Percentiles rank a stretch among this genome's conserved stretches.
Conservation (phyloP, 2,113 vertebrate genomes). For the Chaetorhynchus papuensis region DNA sequence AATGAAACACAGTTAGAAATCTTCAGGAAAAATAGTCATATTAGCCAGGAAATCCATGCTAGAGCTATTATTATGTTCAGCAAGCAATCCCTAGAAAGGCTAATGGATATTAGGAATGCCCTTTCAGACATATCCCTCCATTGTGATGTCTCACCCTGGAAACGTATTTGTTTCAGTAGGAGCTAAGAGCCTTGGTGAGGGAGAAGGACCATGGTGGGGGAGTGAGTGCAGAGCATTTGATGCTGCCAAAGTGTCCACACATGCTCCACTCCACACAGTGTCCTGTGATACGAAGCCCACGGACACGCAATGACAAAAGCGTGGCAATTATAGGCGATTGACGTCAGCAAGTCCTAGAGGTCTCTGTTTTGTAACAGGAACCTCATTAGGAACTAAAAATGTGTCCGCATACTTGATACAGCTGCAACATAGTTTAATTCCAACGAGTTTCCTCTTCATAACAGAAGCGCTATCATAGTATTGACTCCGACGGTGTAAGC, state of each 20-base stretch:
- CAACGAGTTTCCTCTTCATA: constrained; percentile 28
- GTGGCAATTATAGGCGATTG: neutral
- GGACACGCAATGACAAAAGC: neutral
- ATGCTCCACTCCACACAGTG: rapidly evolving
- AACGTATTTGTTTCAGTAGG: neutral
- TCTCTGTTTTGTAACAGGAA: constrained; percentile 39
- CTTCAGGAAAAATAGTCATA: neutral
- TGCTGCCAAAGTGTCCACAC: neutral
- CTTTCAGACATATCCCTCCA: neutral
- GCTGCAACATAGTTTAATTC: constrained; percentile 28
- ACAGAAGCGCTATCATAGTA: neutral
- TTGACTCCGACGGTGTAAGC: neutral
- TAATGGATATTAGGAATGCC: neutral
- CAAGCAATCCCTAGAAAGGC: neutral
- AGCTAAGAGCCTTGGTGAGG: neutral
- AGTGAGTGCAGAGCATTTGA: neutral
- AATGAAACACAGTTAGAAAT: neutral
- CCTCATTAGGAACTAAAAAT: constrained; percentile 26
- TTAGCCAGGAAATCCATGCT: neutral
- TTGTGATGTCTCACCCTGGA: neutral
- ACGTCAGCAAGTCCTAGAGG: constrained; percentile 15
- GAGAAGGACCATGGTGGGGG: rapidly evolving
- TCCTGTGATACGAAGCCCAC: neutral
- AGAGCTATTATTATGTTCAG: neutral
- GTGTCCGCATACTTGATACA: neutral